These are phyloP conservation scores for Felis chaus DNA, from an alignment of 2,113 vertebrate species.

Conservation along the genomic window DNA sequence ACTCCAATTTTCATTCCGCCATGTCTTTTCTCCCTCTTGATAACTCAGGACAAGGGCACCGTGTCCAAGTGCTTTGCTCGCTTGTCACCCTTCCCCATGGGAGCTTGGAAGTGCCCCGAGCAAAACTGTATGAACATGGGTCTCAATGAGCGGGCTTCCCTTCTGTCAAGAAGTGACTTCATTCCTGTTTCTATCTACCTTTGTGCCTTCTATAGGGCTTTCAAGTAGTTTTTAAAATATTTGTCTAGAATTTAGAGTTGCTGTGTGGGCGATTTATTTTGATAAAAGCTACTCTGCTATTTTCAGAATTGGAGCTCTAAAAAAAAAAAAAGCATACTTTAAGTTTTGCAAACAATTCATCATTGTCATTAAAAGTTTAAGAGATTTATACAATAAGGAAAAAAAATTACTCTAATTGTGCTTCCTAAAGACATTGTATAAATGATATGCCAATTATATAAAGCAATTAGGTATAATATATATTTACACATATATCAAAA, in stretches of 20 bases:
- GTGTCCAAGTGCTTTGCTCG: fast-evolving
- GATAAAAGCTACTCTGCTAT: neutral
- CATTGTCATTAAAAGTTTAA: slow-evolving; percentile 46
- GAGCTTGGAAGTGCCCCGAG: neutral
- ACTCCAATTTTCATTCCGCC: neutral
- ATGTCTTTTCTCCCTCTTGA: neutral
- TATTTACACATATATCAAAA: neutral
- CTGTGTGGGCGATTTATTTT: neutral
- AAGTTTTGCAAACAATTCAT: neutral
- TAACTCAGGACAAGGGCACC: neutral
- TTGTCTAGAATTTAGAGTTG: neutral
- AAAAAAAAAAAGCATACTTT: neutral
- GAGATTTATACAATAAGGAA: neutral
- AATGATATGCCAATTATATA: neutral
- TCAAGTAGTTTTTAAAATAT: neutral
- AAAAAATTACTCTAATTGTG: neutral
- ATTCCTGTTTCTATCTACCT: fast-evolving
- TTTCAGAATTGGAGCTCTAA: neutral
- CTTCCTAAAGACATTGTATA: neutral
- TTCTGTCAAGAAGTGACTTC: neutral
- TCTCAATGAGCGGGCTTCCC: neutral
- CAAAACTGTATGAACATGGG: fast-evolving
- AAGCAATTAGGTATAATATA: neutral
- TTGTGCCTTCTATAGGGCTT: neutral
- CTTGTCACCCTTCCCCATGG: neutral